phyloP scores from a whole-genome alignment of 1,140 invertebrate species.

The Lutraria rhynchaena region DNA sequence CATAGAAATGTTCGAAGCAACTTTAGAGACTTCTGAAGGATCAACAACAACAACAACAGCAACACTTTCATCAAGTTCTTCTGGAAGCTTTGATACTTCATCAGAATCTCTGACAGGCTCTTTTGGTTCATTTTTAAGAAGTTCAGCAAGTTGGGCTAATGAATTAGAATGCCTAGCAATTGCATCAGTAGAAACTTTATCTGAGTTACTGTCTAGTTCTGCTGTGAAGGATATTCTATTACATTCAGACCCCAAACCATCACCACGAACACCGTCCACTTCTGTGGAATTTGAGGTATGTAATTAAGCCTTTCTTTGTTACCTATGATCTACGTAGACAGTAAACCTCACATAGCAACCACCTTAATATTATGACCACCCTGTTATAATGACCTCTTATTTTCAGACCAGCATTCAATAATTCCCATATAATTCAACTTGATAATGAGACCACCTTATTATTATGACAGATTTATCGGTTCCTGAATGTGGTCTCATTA shows the following conservation, averaged over 20 bases:
- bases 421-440: no score
- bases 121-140: slow-evolving; percentile 27
- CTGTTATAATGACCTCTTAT: no score
- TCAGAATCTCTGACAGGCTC: slow-evolving; percentile 42
- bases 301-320: no score
- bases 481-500: no score
- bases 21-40: slow-evolving; percentile 2
- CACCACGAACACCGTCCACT: no score
- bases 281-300: slow-evolving; percentile 8
- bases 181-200: slow-evolving; percentile 27
- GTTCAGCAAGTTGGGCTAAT: slow-evolving; percentile 46
- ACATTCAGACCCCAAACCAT: background rate
- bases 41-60: background rate
- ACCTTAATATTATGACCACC: no score
- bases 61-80: slow-evolving; percentile 34
- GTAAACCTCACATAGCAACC: no score
- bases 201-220: slow-evolving; percentile 28
- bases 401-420: no score
- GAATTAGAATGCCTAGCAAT: slow-evolving; percentile 39
- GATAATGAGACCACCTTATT: no score
- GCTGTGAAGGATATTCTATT: slow-evolving; percentile 9
- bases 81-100: slow-evolving; percentile 48
- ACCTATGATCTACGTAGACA: no score
- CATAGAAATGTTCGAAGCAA: slow-evolving; percentile 31
- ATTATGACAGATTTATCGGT: no score